Evolutionary conservation across 2,797 vertebrate species (phyloP).

Genomic region (Sebastes cheni): DNA sequence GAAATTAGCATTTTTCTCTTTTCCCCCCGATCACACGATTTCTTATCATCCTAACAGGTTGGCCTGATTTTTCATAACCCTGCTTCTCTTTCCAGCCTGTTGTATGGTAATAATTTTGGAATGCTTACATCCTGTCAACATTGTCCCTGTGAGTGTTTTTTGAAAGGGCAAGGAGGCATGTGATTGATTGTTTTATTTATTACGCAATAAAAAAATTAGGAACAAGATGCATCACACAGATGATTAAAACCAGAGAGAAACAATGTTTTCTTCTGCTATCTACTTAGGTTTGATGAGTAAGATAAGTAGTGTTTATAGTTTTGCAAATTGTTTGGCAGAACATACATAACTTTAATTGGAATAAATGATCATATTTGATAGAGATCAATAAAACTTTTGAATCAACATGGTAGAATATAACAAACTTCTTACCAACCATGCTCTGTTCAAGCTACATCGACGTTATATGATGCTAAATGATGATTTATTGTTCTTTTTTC

Average conservation of each 20-base stretch:
- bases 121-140: slow-evolving; percentile 1
- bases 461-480: neutral
- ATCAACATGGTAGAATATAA: neutral
- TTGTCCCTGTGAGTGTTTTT: slow-evolving; percentile 17
- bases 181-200: neutral
- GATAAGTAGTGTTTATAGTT: neutral
- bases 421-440: neutral
- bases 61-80: slow-evolving; percentile 23
- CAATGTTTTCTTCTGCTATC: neutral
- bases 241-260: slow-evolving; percentile 1
- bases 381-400: neutral
- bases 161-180: neutral
- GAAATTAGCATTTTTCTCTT: slow-evolving; percentile 36
- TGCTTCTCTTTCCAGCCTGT: slow-evolving; percentile 15
- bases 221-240: neutral
- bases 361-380: neutral
- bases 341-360: neutral
- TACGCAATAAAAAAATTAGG: neutral
- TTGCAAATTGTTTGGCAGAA: neutral
- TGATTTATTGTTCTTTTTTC: neutral
- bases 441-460: neutral
- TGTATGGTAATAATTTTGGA: slow-evolving; percentile 22
- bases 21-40: neutral
- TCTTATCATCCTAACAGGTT: slow-evolving; percentile 25
- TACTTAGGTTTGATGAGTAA: neutral